phyloP scores from a whole-genome alignment of 53 echinoderm and acorn worm genomes.

The Hippasteria phrygiana region DNA sequence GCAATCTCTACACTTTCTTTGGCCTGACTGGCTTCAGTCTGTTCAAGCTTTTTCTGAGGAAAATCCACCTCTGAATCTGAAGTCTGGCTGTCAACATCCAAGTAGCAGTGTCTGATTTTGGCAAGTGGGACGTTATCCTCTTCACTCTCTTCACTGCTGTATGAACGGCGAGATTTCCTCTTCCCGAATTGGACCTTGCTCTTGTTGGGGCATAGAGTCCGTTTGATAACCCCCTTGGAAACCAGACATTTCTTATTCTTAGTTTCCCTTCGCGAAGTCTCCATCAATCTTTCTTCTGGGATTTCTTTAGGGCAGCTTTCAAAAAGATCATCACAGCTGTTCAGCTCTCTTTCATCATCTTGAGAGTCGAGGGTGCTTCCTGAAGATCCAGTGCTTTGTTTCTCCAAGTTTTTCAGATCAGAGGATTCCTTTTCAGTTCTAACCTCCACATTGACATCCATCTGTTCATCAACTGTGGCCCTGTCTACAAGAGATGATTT shows the following conservation, averaged over 20 bases:
- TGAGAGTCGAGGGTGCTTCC: constrained; percentile 20
- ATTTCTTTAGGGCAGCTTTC: constrained; percentile 56
- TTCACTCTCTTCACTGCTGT: constrained; percentile 49
- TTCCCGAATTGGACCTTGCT: constrained; percentile 3
- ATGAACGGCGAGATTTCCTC: neutral
- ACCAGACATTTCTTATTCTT: neutral
- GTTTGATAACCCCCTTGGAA: neutral
- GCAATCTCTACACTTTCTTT: constrained; percentile 41
- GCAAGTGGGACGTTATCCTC: constrained; percentile 83
- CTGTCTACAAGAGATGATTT: neutral
- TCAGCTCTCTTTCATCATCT: constrained; percentile 19
- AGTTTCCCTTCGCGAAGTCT: neutral
- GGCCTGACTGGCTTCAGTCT: neutral
- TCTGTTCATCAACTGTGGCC: too few species aligned
- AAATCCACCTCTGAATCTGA: constrained; percentile 71
- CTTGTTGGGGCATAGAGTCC: constrained; percentile 14
- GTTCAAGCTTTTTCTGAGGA: constrained; percentile 44
- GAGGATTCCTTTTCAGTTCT: neutral
- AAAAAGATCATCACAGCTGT: constrained; percentile 80
- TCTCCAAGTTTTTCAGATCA: constrained; percentile 6
- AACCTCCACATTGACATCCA: neutral
- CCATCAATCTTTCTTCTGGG: neutral
- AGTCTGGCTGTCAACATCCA: constrained; percentile 70
- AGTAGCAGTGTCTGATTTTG: constrained; percentile 69
- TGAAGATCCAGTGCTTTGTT: neutral